Evolutionary conservation across 2,888 invertebrate species (phyloP), one percentile per base, ranked within the genome.

Genomic region (Hydrotaea cyrtoneurina): DNA sequence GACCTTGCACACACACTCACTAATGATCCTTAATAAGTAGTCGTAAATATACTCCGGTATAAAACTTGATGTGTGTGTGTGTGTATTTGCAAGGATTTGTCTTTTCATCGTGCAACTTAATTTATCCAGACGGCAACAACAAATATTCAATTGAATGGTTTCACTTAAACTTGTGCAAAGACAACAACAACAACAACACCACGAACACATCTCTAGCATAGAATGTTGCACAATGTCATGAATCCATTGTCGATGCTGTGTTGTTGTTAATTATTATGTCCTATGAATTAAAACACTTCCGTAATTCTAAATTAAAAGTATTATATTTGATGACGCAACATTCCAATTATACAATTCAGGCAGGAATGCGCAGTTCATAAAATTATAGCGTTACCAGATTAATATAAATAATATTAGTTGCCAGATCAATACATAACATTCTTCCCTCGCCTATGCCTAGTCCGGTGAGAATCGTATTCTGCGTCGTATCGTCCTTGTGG

Each of bases 221-320:
- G 62, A 62, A 62, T 62, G 62, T 62, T 62, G 43, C 66, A 66
- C 39, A 66, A 66, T 66, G 66, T 66, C 66, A 43, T 66, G 3
- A 2, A 31, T 4, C 31, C 31, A 31, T 31, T 31, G 31, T 31
- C 31, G 3, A 31, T 31, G 31, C 31, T 66, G 76, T 76, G 50
- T 21, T 26, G 50, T 53, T 55, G 53, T 76, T 36, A 64, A n/a
- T n/a, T n/a, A n/a, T n/a, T n/a, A n/a, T n/a, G n/a, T n/a, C n/a
- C n/a, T n/a, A n/a, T n/a, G n/a, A n/a, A n/a, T n/a, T n/a, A n/a
- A n/a, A n/a, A n/a, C n/a, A n/a, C n/a, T n/a, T n/a, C n/a, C n/a
- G n/a, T n/a, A n/a, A n/a, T n/a, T n/a, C n/a, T n/a, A n/a, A n/a
- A n/a, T n/a, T n/a, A n/a, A n/a, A n/a, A n/a, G n/a, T n/a, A n/a